These are phyloP conservation scores for Coregonus suidteri DNA, from an alignment of 2,797 vertebrate genomes.

Conservation along the genomic window DNA sequence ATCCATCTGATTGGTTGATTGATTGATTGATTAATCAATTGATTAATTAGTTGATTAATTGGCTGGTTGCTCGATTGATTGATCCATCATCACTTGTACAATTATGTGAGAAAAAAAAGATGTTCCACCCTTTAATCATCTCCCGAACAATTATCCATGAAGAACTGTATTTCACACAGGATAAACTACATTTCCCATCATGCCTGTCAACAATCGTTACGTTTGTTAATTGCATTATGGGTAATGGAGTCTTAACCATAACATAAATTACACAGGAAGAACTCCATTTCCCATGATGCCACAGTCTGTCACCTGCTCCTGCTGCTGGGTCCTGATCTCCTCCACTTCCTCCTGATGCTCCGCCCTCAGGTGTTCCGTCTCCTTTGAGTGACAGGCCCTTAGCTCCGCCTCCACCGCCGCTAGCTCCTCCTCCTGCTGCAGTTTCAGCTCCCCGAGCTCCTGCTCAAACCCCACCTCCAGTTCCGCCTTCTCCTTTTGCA, in stretches of 20 bases:
- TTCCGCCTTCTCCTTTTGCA: constrained; percentile 85
- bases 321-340: constrained; percentile 81
- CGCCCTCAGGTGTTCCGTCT: constrained; percentile 78
- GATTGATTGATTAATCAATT: background rate
- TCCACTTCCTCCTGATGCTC: constrained; percentile 85
- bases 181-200: background rate
- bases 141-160: background rate
- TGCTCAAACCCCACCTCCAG: constrained; percentile 84
- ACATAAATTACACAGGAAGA: background rate
- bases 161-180: background rate
- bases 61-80: background rate
- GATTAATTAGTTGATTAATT: background rate
- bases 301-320: constrained; percentile 83
- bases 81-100: background rate
- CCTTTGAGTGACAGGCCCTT: constrained; percentile 75
- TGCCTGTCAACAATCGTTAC: background rate
- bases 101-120: background rate
- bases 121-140: background rate
- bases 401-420: constrained; percentile 81
- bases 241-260: too few relatives aligned
- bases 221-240: too few relatives aligned
- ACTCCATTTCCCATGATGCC: constrained; percentile 22
- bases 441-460: constrained; percentile 81
- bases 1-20: constrained; percentile 75
- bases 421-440: constrained; percentile 86